phyloP scores from a whole-genome alignment of 2,113 vertebrate species.

The Mustelus asterias region DNA sequence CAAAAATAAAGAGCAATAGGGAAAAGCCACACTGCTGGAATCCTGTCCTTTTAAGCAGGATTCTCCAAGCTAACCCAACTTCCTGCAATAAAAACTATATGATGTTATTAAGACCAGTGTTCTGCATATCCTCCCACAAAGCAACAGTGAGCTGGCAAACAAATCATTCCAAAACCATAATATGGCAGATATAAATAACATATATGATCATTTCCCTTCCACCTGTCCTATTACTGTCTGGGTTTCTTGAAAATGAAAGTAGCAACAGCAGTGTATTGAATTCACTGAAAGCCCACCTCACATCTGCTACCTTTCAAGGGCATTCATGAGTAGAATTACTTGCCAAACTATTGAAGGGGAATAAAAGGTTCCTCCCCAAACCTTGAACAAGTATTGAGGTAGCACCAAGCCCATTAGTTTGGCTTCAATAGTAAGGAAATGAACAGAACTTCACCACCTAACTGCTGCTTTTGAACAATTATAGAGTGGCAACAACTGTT shows the following conservation, averaged over 20 bases:
- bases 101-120: not conserved
- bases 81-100: slow-evolving; percentile 16
- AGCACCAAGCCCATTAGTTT: not conserved
- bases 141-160: not conserved
- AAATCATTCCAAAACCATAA: not conserved
- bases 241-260: not conserved
- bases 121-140: not conserved
- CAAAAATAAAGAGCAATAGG: not conserved
- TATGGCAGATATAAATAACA: not conserved
- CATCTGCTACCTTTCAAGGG: too few species aligned
- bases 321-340: not conserved
- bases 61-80: slow-evolving; percentile 12
- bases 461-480: not conserved
- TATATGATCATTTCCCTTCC: not conserved
- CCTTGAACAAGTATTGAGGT: not conserved
- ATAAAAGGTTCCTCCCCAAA: not conserved
- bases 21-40: not conserved
- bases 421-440: not conserved
- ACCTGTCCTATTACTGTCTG: not conserved
- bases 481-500: not conserved
- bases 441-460: not conserved
- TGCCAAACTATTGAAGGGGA: not conserved
- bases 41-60: not conserved
- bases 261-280: not conserved
- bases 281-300: not conserved